Base-by-base conservation (phyloP, 37 sponge, comb jelly and placozoan species). In the Aplysina aerophoba region DNA sequence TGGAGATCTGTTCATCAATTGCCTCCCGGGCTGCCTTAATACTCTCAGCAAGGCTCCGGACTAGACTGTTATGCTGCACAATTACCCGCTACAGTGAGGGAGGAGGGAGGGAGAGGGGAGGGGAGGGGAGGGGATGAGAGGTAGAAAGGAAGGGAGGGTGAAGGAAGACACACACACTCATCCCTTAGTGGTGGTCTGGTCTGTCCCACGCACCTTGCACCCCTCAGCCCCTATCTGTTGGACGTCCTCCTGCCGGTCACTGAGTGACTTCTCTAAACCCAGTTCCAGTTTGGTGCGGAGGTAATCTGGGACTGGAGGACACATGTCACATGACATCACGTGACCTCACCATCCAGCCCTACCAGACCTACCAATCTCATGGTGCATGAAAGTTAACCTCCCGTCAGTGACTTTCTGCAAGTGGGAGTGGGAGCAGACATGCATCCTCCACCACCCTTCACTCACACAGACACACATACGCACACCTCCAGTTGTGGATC, bases 221-320 rank as follows among this genome's bases (percentile, higher is more conserved):
- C 33, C 62, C 55, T 84, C 81, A 0, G 77, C 33, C 37, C 41
- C 68, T 34, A 50, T 41, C 59, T 37, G 41, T 16, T 2, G 58
- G 27, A 66, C 90, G 8, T 82, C 85, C 20, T 82, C 88, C 21
- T 53, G 55, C 34, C 83, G 55, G 1, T 88, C 90, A 25, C 79
- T 85, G 81, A 91, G 91, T 30, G 89, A 80, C 19, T 72, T 81
- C 82, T 96, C 96, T 50, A 96, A 72, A 15, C 91, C 95, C 21
- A 91, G 84, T 34, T 93, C 92, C 41, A 93, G 82, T 77, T 96
- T 96, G 21, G 96, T 96, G n/a, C 96, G 73, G 68, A 96, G 72
- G 77, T 96, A 96, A 36, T 96, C 87, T 6, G 96, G 96, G 14
- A 96, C 96, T 93, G 30, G 5, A 87, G 22, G 44, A 36, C 6